phyloP scores from a whole-genome alignment of 1,140 invertebrate species.

The Caenorhabditis inopinata region DNA sequence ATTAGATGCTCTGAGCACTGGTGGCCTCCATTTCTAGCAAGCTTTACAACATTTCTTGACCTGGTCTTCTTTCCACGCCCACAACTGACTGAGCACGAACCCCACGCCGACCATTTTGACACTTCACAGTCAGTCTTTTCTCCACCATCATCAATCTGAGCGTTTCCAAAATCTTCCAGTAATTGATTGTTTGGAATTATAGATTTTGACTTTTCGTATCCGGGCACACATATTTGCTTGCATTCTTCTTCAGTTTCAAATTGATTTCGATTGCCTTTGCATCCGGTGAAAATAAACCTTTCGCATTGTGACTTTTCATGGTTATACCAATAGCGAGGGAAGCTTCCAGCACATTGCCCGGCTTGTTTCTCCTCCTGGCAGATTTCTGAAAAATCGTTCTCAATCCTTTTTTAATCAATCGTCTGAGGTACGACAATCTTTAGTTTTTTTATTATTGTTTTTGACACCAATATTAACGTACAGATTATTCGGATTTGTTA shows the following conservation, averaged over 20 bases:
- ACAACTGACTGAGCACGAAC: constrained; percentile 75
- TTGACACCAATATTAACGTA: too few relatives aligned
- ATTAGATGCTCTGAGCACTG: constrained; percentile 71
- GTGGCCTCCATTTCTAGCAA: constrained; percentile 74
- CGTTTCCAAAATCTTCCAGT: constrained; percentile 52
- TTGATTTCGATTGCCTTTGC: constrained; percentile 74
- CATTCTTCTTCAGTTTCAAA: constrained; percentile 69
- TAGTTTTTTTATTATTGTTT: too few relatives aligned
- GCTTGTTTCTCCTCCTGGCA: constrained; percentile 65
- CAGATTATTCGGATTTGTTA: too few relatives aligned
- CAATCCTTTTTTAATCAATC: too few relatives aligned
- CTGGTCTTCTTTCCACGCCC: constrained; percentile 70
- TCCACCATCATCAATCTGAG: constrained; percentile 59
- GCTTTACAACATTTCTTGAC: constrained; percentile 53
- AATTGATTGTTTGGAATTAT: constrained; percentile 58
- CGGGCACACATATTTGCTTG: constrained; percentile 59
- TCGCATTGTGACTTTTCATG: constrained; percentile 70
- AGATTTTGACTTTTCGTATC: constrained; percentile 56
- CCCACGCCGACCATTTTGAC: constrained; percentile 70
- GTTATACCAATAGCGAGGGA: constrained; percentile 72
- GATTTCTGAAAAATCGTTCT: constrained; percentile 59
- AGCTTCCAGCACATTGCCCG: constrained; percentile 71
- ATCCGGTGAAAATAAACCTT: constrained; percentile 74
- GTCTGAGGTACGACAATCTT: too few relatives aligned
- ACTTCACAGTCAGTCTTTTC: constrained; percentile 45